These are phyloP conservation scores for Scaptomyza flava DNA, from an alignment of 2,888 invertebrate genomes.

Conservation along the genomic window DNA sequence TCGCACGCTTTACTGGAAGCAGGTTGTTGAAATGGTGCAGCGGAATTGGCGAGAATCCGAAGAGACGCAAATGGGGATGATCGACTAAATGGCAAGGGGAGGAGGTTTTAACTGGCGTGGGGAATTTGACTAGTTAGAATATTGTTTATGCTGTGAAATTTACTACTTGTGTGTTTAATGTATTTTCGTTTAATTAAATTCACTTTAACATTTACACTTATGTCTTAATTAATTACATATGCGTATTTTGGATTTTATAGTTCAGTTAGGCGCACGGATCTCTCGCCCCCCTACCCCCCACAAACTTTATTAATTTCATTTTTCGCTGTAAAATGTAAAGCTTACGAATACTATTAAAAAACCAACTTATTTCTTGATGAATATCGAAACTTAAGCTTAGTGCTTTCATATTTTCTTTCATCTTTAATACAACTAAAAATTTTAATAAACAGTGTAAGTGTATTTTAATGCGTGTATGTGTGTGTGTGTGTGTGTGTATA, in stretches of 20 bases:
- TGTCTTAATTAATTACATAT: conserved; percentile 60
- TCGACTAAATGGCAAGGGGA: conserved; percentile 41
- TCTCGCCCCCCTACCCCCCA: too few species aligned
- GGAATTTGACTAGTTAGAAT: conserved; percentile 3
- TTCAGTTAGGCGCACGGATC: conserved; percentile 29
- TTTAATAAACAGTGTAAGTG: conserved; percentile 32
- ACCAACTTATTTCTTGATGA: conserved; percentile 47
- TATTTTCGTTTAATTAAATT: conserved; percentile 75
- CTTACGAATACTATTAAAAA: conserved; percentile 32
- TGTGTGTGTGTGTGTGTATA: conserved; percentile 1
- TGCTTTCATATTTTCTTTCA: conserved; percentile 15
- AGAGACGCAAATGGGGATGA: conserved; percentile 84
- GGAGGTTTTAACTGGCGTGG: not conserved
- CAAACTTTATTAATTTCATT: conserved; percentile 1
- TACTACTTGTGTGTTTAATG: conserved; percentile 50
- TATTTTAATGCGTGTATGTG: not conserved
- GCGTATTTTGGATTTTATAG: conserved; percentile 35
- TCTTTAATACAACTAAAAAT: conserved; percentile 48
- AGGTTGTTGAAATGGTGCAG: conserved; percentile 92
- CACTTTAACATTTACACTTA: conserved; percentile 75
- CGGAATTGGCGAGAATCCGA: conserved; percentile 94
- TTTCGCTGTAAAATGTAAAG: conserved; percentile 37
- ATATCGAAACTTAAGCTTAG: conserved; percentile 39
- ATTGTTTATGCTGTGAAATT: conserved; percentile 31
- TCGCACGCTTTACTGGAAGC: conserved; percentile 90